These are phyloP conservation scores for Iguana delicatissima DNA, from an alignment of 2,797 vertebrate genomes.

Conservation along the genomic window DNA sequence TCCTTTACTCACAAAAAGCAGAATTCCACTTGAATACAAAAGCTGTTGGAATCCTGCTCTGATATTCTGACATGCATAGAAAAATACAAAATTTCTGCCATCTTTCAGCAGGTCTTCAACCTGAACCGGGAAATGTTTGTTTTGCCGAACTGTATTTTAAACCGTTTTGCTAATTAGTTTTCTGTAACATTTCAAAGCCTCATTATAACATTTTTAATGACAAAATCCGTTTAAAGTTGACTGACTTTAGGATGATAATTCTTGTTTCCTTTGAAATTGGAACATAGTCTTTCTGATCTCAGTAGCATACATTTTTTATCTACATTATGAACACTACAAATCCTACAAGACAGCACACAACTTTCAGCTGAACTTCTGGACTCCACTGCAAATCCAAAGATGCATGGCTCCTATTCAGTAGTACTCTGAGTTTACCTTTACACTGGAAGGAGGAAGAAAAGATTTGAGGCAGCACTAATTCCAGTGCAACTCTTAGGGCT, in stretches of 20 bases:
- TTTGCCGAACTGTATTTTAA: not conserved
- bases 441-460: not conserved
- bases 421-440: not conserved
- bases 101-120: not conserved
- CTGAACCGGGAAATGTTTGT: not conserved
- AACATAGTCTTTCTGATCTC: not conserved
- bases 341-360: not conserved
- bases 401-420: not conserved
- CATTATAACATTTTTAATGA: not conserved
- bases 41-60: not conserved
- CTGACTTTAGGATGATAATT: not conserved
- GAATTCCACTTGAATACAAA: not conserved
- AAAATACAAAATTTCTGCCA: not conserved
- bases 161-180: not conserved
- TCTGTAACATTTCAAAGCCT: not conserved
- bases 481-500: not conserved
- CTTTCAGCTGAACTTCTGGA: not conserved
- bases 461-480: not conserved
- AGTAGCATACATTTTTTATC: not conserved
- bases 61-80: not conserved
- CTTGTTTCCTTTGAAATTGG: not conserved
- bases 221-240: not conserved
- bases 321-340: not conserved
- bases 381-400: not conserved
- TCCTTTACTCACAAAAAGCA: not conserved